phyloP scores from a whole-genome alignment of 92 coral and sea anemone genomes.

The Heliopora coerulea region DNA sequence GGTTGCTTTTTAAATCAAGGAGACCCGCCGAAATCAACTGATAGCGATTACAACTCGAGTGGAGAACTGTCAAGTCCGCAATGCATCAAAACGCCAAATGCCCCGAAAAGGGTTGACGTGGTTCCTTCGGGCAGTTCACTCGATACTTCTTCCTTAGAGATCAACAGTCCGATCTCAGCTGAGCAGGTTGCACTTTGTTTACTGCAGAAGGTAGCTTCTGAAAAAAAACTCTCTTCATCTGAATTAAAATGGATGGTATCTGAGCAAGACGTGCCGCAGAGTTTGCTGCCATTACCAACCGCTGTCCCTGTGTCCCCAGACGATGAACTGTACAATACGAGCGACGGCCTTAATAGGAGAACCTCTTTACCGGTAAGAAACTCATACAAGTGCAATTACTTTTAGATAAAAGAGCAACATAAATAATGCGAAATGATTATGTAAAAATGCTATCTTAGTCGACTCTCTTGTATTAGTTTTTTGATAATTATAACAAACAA shows the following conservation, averaged over 20 bases:
- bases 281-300: conserved; percentile 83
- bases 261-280: conserved; percentile 89
- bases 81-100: neutral
- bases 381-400: too few relatives aligned
- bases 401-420: too few relatives aligned
- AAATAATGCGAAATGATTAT: too few relatives aligned
- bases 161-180: conserved; percentile 68
- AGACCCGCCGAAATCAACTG: conserved; percentile 37
- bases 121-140: neutral
- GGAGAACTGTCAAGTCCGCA: conserved; percentile 21
- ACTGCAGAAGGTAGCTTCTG: conserved; percentile 81
- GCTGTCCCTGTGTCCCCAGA: conserved; percentile 91
- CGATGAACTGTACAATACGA: conserved; percentile 58
- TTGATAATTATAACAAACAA: too few relatives aligned
- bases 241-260: conserved; percentile 97
- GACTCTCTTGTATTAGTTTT: too few relatives aligned
- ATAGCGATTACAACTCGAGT: conserved; percentile 37
- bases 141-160: conserved; percentile 17
- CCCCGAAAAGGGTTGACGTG: neutral
- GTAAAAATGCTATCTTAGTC: too few relatives aligned
- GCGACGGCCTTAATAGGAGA: conserved; percentile 29
- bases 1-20: too few relatives aligned
- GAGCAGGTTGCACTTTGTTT: conserved; percentile 89
- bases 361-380: conserved; percentile 66
- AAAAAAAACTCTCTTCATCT: conserved; percentile 84